Conservation (phyloP, 2,113 vertebrate species). For the Tautogolabrus adspersus region DNA sequence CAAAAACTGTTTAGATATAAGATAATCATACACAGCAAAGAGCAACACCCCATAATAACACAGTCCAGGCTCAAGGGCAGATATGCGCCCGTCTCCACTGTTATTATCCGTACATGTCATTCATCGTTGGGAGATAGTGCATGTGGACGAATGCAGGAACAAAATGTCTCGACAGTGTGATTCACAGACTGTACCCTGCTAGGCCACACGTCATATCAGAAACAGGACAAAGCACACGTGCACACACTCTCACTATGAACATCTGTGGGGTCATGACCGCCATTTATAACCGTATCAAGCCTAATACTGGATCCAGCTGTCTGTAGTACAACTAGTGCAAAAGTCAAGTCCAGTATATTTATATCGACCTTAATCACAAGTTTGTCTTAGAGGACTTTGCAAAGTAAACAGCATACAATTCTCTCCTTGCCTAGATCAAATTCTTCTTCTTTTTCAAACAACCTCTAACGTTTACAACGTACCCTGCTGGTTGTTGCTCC, state of each 20-base stretch:
- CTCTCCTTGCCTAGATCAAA: no score
- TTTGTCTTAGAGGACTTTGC: constrained; percentile 4
- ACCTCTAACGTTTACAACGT: no score
- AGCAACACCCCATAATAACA: constrained; percentile 4
- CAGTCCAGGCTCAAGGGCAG: background rate
- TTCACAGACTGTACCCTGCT: constrained; percentile 13
- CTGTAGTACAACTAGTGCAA: constrained; percentile 23
- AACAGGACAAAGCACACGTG: constrained; percentile 13
- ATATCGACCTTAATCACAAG: constrained; percentile 12
- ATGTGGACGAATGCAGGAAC: constrained; percentile 15
- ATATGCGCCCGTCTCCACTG: background rate
- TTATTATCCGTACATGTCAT: background rate
- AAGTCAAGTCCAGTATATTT: constrained; percentile 30
- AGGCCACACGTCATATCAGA: constrained; percentile 11
- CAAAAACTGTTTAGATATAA: constrained; percentile 19
- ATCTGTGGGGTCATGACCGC: constrained; percentile 45
- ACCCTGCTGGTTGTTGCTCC: no score
- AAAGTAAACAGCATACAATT: background rate
- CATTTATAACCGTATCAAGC: constrained; percentile 35
- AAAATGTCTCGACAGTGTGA: constrained; percentile 26
- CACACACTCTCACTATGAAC: constrained; percentile 14
- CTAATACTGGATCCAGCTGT: constrained; percentile 40
- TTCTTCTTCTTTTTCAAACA: no score
- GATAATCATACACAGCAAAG: constrained; percentile 15
- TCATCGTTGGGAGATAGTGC: background rate